These are phyloP conservation scores for Tanytarsus gracilentus DNA, from an alignment of 2,888 invertebrate genomes.

Conservation along the genomic window DNA sequence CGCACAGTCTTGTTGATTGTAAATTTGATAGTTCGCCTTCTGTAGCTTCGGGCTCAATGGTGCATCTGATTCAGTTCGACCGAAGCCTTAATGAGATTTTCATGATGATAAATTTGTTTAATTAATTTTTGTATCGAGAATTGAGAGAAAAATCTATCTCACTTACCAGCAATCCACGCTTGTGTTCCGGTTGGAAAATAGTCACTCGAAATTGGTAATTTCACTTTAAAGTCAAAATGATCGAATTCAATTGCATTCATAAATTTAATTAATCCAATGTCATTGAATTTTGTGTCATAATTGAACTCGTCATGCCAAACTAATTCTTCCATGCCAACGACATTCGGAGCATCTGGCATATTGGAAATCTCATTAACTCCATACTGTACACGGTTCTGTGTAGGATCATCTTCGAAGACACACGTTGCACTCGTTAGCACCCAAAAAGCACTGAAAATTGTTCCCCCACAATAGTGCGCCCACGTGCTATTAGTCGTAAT, in stretches of 20 bases:
- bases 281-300: background rate
- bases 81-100: slow-evolving; percentile 9
- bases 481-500: background rate
- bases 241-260: background rate
- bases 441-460: slow-evolving; percentile 9
- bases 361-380: background rate
- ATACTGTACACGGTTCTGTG: background rate
- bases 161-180: slow-evolving; percentile 4
- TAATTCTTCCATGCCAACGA: background rate
- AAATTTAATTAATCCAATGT: slow-evolving; percentile 14
- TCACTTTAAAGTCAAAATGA: slow-evolving; percentile 1
- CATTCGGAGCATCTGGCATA: background rate
- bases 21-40: slow-evolving; percentile 32
- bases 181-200: slow-evolving; percentile 10
- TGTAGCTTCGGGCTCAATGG: slow-evolving; percentile 32
- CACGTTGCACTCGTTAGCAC: background rate
- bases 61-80: slow-evolving; percentile 29
- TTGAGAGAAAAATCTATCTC: background rate
- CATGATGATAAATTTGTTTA: background rate
- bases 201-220: background rate
- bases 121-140: background rate
- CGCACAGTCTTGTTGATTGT: slow-evolving; percentile 32
- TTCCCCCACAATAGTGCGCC: slow-evolving; percentile 9
- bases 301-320: slow-evolving; percentile 12
- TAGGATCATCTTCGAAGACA: background rate